Percentiles rank a stretch among this genome's conserved stretches.
Evolutionary conservation across 1,140 invertebrate species (phyloP).

Genomic region (Sycophila sp.): DNA sequence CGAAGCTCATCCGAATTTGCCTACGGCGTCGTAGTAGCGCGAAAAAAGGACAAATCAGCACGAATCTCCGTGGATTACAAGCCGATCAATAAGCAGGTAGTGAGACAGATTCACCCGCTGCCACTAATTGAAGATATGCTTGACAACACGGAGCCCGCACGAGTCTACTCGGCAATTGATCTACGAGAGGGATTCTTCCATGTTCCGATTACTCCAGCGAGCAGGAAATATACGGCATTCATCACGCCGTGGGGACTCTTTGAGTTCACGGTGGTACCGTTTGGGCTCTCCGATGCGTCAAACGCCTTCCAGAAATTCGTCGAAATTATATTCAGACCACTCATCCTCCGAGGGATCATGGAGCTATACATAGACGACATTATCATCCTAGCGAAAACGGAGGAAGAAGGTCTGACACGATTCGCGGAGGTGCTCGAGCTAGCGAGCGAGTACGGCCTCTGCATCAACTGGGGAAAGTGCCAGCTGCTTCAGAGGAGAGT

Average conservation of each 20-base stretch:
- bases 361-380: constrained; percentile 36
- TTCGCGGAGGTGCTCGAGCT: constrained; percentile 10
- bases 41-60: constrained; percentile 32
- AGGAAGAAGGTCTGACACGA: constrained; percentile 8
- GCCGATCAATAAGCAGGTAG: constrained; percentile 16
- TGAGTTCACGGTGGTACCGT: constrained; percentile 48
- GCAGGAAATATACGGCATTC: constrained; percentile 50
- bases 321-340: constrained; percentile 3
- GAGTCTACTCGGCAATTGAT: constrained; percentile 51
- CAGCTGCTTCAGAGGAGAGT: constrained; percentile 26
- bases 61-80: constrained; percentile 38
- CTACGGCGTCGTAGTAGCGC: constrained; percentile 26
- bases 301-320: constrained; percentile 28
- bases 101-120: constrained; percentile 18
- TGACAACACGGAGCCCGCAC: constrained; percentile 30
- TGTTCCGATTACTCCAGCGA: constrained; percentile 43
- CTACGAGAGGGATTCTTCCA: constrained; percentile 56
- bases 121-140: constrained; percentile 41
- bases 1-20: constrained; percentile 32
- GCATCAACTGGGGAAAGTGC: constrained; percentile 31
- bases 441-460: neutral
- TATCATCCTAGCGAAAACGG: constrained; percentile 3
- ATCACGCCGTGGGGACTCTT: constrained; percentile 43
- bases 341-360: neutral
- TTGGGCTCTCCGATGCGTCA: constrained; percentile 46